Base-by-base conservation (phyloP, 2,797 vertebrate genomes). In the Pseudochirops corinnae region DNA sequence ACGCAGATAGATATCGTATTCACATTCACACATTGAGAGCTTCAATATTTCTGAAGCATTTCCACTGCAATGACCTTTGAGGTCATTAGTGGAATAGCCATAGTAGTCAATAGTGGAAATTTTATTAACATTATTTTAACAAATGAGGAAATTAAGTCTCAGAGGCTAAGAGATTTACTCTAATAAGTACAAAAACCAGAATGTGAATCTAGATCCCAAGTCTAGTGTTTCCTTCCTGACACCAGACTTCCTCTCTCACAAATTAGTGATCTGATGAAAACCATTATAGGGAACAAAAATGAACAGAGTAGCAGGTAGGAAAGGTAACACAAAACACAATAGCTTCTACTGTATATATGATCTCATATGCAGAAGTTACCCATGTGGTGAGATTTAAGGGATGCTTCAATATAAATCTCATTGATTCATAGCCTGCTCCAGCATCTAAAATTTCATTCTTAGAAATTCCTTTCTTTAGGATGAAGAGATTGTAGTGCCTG, bases 191-290 rank as follows among this genome's bases (percentile, higher is more conserved):
- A 82, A 82, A 82, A 82, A 0, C 18, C n/a, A 74, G 11, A 31
- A 67, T n/a, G 31, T 13, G 31, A 67, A 67, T n/a, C 60, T 14
- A 67, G 31, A 82, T 39, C 18, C 18, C n/a, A 82, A 82, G n/a
- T 21, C 16, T 82, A 39, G n/a, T 21, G 6, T n/a, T 74, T 74
- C 4, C n/a, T 39, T 74, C 18, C 7, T 18, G 46, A 82, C 6
- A 9, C 6, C 21, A 7, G 67, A 0, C 16, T 82, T 82, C 18
- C 28, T 46, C n/a, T 82, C n/a, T 39, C 67, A 82, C 67, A 93
- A 53, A 92, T 46, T 96, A 94, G 39, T 62, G 94, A 57, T 92
- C 93, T 92, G 93, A 94, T 46, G 92, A 94, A 95, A 94, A 39
- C 5, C 7, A 93, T 93, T 60, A 96, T 95, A 92, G 28, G 60